These are phyloP conservation scores for Podarcis cretensis DNA, from an alignment of 2,113 vertebrate species.

Conservation along the genomic window DNA sequence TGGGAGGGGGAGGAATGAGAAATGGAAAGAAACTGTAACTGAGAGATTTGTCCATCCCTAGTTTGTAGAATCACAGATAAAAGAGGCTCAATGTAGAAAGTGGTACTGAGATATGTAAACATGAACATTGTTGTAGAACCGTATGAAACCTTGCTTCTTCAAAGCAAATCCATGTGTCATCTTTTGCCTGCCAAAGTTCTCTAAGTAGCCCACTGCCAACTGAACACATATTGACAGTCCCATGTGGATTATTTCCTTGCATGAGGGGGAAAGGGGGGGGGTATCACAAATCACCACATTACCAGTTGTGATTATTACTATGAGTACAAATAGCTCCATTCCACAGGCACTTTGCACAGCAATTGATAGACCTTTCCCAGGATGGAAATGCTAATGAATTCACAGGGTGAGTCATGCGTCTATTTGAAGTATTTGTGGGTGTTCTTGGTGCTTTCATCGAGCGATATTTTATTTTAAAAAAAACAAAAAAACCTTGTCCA, in stretches of 20 bases:
- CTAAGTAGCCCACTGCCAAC: neutral
- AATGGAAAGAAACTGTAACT: too few relatives aligned
- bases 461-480: slow-evolving; percentile 43
- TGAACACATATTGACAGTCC: neutral
- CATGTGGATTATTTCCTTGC: neutral
- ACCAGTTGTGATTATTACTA: neutral
- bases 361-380: slow-evolving; percentile 56
- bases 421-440: slow-evolving; percentile 67
- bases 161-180: neutral
- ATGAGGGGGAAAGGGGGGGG: neutral
- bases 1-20: too few relatives aligned
- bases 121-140: neutral
- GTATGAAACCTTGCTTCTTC: neutral
- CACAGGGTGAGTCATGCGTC: slow-evolving; percentile 54
- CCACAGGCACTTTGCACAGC: slow-evolving; percentile 47
- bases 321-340: slow-evolving; percentile 50
- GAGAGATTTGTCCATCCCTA: too few relatives aligned
- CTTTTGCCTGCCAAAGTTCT: neutral
- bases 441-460: slow-evolving; percentile 65
- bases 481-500: slow-evolving; percentile 37
- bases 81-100: too few relatives aligned
- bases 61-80: too few relatives aligned
- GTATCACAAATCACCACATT: neutral
- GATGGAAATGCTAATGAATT: slow-evolving; percentile 70
- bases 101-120: too few relatives aligned